Percentiles rank a stretch among this genome's conserved stretches.
phyloP scores from a whole-genome alignment of 2,113 vertebrate species.

The Pipra filicauda region DNA sequence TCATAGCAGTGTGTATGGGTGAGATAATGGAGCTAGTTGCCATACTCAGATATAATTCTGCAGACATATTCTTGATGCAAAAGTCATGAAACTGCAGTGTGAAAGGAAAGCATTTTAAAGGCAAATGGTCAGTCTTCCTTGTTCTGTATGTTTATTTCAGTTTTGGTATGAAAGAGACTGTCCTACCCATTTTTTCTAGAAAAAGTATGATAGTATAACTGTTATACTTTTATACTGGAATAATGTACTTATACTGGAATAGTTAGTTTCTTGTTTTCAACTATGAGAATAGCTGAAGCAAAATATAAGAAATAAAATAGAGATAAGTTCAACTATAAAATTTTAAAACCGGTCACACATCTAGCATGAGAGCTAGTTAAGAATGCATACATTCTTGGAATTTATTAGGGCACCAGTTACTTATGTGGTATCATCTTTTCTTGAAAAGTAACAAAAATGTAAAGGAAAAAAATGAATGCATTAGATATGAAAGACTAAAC shows the following conservation, averaged over 20 bases:
- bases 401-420: conserved; percentile 11
- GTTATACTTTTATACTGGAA: background rate
- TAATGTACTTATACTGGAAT: background rate
- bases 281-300: conserved; percentile 34
- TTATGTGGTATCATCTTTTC: background rate
- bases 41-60: conserved; percentile 30
- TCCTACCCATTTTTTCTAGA: conserved; percentile 50
- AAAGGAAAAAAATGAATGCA: background rate
- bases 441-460: conserved; percentile 14
- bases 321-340: conserved; percentile 11
- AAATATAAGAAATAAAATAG: conserved; percentile 39
- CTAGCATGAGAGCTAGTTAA: conserved; percentile 2
- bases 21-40: conserved; percentile 40
- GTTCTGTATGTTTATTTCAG: conserved; percentile 44
- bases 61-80: conserved; percentile 48
- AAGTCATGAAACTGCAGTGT: conserved; percentile 21
- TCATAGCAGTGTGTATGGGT: background rate
- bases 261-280: conserved; percentile 41
- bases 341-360: background rate
- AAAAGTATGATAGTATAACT: conserved; percentile 7
- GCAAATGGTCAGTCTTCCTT: conserved; percentile 25
- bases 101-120: conserved; percentile 36
- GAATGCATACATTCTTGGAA: background rate
- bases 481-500: background rate
- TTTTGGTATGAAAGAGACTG: conserved; percentile 56